Conservation (phyloP, 2,888 invertebrate genomes). For the Cactoblastis cactorum region DNA sequence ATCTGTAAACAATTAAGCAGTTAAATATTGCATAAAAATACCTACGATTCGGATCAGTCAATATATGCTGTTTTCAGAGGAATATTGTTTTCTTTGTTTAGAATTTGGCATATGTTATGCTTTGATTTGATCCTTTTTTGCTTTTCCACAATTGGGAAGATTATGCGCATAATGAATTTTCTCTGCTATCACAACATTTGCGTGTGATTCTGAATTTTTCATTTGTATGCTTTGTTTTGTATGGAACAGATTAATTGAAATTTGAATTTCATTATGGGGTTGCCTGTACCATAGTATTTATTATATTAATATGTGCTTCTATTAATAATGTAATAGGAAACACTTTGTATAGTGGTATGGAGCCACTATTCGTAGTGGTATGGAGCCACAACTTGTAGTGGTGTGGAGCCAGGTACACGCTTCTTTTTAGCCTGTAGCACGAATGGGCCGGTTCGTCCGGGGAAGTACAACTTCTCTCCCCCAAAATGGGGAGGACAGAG, state of each 20-base stretch:
- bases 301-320: no score
- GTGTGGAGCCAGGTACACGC: no score
- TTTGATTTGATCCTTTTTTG: slow-evolving; percentile 47
- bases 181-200: slow-evolving; percentile 1
- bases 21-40: slow-evolving; percentile 26
- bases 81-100: slow-evolving; percentile 19
- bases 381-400: no score
- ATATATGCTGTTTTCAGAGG: slow-evolving; percentile 42
- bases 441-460: no score
- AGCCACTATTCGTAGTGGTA: no score
- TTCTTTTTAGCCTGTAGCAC: no score
- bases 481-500: no score
- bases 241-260: slow-evolving; percentile 1
- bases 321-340: not conserved
- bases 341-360: no score
- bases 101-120: not conserved
- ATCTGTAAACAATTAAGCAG: slow-evolving; percentile 21
- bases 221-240: not conserved
- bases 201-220: slow-evolving; percentile 4
- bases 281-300: no score
- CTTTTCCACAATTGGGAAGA: slow-evolving; percentile 36
- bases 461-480: no score
- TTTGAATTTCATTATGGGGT: not conserved
- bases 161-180: slow-evolving; percentile 3
- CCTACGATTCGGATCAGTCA: slow-evolving; percentile 38